Percentiles rank a stretch among this genome's conserved stretches.
Evolutionary conservation across 2,888 invertebrate species (phyloP).

Genomic region (Coleophora deauratella): DNA sequence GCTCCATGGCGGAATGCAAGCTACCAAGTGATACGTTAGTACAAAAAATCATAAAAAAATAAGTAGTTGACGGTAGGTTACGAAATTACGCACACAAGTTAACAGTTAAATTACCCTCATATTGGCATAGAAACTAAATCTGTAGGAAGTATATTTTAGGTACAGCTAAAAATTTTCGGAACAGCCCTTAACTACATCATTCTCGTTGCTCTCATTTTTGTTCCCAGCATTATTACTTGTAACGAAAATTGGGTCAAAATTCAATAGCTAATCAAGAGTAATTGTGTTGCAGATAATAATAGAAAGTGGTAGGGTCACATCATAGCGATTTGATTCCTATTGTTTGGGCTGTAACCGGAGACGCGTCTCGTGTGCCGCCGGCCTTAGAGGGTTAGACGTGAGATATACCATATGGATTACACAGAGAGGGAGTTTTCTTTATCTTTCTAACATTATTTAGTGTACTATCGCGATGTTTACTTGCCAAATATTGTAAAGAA

Average conservation of each 20-base stretch:
- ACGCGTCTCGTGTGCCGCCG: slow-evolving; percentile 13
- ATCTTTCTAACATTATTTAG: not conserved
- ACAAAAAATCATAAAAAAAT: too few relatives aligned
- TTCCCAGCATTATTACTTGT: not conserved
- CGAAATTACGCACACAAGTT: too few relatives aligned
- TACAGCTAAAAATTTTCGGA: too few relatives aligned
- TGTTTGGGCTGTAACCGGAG: slow-evolving; percentile 34
- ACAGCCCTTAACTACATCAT: too few relatives aligned
- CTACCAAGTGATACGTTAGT: too few relatives aligned
- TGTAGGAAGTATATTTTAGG: too few relatives aligned
- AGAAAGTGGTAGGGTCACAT: slow-evolving; percentile 16
- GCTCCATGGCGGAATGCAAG: too few relatives aligned
- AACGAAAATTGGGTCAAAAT: slow-evolving; percentile 25
- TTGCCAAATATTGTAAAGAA: too few relatives aligned
- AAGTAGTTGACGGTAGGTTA: too few relatives aligned
- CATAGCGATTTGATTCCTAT: slow-evolving; percentile 17
- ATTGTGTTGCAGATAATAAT: slow-evolving; percentile 36
- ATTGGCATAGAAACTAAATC: too few relatives aligned
- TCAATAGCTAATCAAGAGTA: slow-evolving; percentile 46
- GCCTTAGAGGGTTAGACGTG: slow-evolving; percentile 18
- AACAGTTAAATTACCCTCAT: too few relatives aligned
- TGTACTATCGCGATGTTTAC: not conserved
- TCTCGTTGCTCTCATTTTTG: too few relatives aligned
- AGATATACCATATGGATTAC: slow-evolving; percentile 20
- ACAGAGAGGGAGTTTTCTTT: not conserved